These are phyloP conservation scores for Buceros bicornis DNA, from an alignment of 2,797 vertebrate genomes.

Conservation along the genomic window DNA sequence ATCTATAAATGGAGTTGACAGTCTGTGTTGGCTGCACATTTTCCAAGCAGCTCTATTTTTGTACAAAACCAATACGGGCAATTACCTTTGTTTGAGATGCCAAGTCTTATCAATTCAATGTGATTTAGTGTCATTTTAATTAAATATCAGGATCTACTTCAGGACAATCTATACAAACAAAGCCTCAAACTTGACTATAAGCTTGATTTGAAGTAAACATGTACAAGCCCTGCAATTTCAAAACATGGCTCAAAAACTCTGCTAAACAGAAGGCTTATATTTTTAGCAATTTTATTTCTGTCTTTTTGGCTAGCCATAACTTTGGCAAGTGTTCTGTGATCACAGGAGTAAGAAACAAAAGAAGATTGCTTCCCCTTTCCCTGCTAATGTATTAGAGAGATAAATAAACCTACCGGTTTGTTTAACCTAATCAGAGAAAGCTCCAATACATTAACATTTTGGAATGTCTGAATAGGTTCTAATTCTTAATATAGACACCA, in stretches of 20 bases:
- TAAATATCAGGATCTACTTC: conserved; percentile 85
- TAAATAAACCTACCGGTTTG: conserved; percentile 67
- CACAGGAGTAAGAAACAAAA: conserved; percentile 82
- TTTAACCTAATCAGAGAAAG: conserved; percentile 68
- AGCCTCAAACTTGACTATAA: conserved; percentile 82
- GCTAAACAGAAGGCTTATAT: conserved; percentile 82
- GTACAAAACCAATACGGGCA: conserved; percentile 86
- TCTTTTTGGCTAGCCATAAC: conserved; percentile 82
- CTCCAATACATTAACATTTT: conserved; percentile 55
- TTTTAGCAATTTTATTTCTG: conserved; percentile 84
- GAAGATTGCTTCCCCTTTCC: conserved; percentile 76
- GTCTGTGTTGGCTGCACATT: conserved; percentile 85
- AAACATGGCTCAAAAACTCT: conserved; percentile 80
- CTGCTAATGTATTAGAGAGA: conserved; percentile 75
- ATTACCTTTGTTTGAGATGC: conserved; percentile 88
- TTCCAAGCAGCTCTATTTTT: conserved; percentile 86
- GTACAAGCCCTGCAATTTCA: conserved; percentile 75
- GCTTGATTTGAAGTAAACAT: conserved; percentile 82
- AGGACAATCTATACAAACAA: conserved; percentile 84
- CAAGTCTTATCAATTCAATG: conserved; percentile 87
- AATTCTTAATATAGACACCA: conserved; percentile 70
- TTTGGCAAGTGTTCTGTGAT: conserved; percentile 82
- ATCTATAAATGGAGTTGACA: conserved; percentile 87
- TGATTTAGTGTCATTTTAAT: conserved; percentile 87
- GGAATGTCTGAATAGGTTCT: conserved; percentile 57